phyloP scores from a whole-genome alignment of 2,113 vertebrate genomes.

The Rhynchopsitta pachyrhyncha region DNA sequence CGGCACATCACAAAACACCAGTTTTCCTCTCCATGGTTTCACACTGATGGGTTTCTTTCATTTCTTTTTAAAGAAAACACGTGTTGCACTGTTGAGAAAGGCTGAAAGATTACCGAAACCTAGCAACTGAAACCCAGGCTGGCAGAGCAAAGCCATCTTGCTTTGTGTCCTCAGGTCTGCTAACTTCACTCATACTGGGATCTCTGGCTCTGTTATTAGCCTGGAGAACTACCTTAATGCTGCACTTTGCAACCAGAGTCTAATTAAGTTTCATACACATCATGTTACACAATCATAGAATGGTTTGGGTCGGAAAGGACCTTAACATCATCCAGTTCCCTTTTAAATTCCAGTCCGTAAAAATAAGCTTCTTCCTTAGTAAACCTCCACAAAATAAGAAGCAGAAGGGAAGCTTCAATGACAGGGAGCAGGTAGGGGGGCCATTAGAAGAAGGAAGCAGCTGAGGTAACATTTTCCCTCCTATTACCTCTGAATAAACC shows the following conservation, averaged over 20 bases:
- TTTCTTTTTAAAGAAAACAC: background rate
- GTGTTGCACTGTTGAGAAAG: background rate
- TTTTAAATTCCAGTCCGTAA: background rate
- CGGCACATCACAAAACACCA: background rate
- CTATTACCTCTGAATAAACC: background rate
- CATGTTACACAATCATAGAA: background rate
- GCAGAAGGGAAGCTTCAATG: background rate
- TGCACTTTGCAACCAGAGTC: background rate
- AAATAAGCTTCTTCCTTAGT: background rate
- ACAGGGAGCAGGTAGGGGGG: background rate
- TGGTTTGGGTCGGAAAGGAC: background rate
- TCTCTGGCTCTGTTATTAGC: conserved; percentile 34
- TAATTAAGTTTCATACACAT: background rate
- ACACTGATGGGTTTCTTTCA: background rate
- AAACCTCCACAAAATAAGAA: background rate
- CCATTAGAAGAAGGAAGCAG: background rate
- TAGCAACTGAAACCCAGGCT: conserved; percentile 46
- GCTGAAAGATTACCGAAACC: conserved; percentile 58
- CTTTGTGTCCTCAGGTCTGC: conserved; percentile 22
- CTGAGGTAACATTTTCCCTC: background rate
- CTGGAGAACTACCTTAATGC: background rate
- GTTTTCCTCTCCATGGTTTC: background rate
- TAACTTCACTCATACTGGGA: background rate
- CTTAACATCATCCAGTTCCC: background rate
- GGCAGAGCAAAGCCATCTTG: conserved; percentile 15